Evolutionary conservation across 1,140 invertebrate genomes (phyloP).

Genomic region (Cydia splendana): DNA sequence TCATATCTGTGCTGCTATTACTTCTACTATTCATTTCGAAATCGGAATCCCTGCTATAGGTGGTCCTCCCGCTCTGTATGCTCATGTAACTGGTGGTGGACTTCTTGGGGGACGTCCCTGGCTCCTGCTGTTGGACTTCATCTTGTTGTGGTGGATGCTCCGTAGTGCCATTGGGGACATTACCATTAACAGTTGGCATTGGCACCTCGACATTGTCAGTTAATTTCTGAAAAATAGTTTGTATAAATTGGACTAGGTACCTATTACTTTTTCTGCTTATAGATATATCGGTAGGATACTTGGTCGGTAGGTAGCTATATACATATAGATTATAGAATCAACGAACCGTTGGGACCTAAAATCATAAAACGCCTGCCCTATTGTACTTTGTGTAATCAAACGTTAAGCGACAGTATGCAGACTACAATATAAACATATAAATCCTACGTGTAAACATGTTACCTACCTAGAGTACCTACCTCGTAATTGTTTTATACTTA

Average conservation of each 20-base stretch:
- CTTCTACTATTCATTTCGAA: conserved; percentile 53
- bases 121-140: conserved; percentile 40
- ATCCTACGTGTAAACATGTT: neutral
- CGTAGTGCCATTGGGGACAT: conserved; percentile 33
- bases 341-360: neutral
- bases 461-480: too few species aligned
- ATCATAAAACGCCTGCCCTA: neutral
- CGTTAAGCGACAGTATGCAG: neutral
- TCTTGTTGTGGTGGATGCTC: conserved; percentile 45
- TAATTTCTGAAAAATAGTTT: conserved; percentile 37
- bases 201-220: conserved; percentile 30
- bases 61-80: conserved; percentile 60
- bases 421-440: neutral
- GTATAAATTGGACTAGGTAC: too few species aligned
- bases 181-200: conserved; percentile 28
- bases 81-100: conserved; percentile 59
- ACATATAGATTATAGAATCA: too few species aligned
- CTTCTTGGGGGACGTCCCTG: conserved; percentile 56
- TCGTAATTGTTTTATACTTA: neutral
- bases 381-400: neutral
- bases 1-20: conserved; percentile 59
- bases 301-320: too few species aligned
- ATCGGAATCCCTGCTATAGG: conserved; percentile 50
- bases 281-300: neutral
- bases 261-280: too few species aligned